These are phyloP conservation scores for Machimus rusticus DNA, from an alignment of 2,888 invertebrate genomes.

Conservation along the genomic window DNA sequence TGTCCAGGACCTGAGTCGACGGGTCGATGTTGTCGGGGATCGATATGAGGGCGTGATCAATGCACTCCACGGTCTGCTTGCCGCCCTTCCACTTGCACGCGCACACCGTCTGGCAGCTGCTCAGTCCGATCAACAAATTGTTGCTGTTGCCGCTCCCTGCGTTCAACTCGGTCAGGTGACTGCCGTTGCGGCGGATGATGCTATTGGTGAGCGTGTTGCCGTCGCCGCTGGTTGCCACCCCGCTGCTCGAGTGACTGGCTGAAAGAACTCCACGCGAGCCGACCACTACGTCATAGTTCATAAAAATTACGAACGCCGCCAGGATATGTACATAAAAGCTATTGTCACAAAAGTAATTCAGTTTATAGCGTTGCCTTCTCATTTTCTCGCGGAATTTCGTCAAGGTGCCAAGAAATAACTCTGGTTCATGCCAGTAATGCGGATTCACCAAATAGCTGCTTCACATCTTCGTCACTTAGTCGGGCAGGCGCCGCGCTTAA, in stretches of 20 bases:
- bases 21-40: constrained; percentile 87
- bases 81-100: constrained; percentile 94
- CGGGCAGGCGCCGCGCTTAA: background rate
- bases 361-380: constrained; percentile 14
- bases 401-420: background rate
- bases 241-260: background rate
- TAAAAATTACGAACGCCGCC: background rate
- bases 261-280: background rate
- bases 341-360: constrained; percentile 3
- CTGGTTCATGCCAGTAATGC: background rate
- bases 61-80: constrained; percentile 91
- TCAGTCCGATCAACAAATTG: constrained; percentile 43
- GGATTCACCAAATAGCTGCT: background rate
- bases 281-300: constrained; percentile 15
- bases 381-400: background rate
- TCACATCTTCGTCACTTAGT: background rate
- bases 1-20: constrained; percentile 89
- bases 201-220: constrained; percentile 45
- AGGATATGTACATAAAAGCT: constrained; percentile 21
- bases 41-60: constrained; percentile 80
- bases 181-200: constrained; percentile 9
- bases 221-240: constrained; percentile 8
- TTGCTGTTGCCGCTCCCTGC: constrained; percentile 47
- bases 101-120: constrained; percentile 79
- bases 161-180: constrained; percentile 48